These are phyloP conservation scores for Saturnia japonica DNA, from an alignment of 2,888 invertebrate genomes.

Conservation along the genomic window DNA sequence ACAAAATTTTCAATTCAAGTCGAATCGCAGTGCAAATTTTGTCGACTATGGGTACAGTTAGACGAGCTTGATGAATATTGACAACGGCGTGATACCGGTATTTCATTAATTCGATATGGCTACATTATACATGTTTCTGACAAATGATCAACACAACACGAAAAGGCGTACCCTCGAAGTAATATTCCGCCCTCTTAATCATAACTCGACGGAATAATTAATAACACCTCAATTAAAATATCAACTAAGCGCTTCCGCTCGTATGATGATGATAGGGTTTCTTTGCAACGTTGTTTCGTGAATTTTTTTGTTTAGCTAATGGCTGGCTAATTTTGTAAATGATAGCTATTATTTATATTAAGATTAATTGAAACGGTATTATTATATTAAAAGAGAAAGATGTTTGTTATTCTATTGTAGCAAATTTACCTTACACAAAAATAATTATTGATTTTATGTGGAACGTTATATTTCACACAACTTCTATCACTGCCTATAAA, in stretches of 20 bases:
- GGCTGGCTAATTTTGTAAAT: not conserved
- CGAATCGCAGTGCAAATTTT: not conserved
- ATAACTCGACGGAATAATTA: conserved; percentile 72
- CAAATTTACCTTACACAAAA: not conserved
- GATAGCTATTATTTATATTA: not conserved
- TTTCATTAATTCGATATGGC: conserved; percentile 13
- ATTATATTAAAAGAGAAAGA: not conserved
- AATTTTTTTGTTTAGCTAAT: conserved; percentile 22
- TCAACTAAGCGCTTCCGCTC: conserved; percentile 68
- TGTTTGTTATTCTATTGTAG: not conserved
- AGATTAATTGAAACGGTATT: not conserved
- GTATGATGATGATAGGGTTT: conserved; percentile 54
- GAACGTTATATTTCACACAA: not conserved
- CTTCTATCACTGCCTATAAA: not conserved
- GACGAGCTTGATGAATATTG: conserved; percentile 13
- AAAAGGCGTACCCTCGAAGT: conserved; percentile 61
- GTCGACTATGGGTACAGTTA: not conserved
- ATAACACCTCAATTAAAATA: conserved; percentile 77
- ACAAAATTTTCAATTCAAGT: not conserved
- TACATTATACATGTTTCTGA: conserved; percentile 26
- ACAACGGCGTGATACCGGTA: conserved; percentile 23
- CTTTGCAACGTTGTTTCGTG: conserved; percentile 27
- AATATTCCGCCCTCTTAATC: conserved; percentile 76
- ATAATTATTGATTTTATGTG: not conserved
- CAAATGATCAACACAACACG: conserved; percentile 44